Percentiles rank a stretch among this genome's conserved stretches.
Conservation (phyloP, 1,140 invertebrate genomes). For the Macrosteles quadrilineatus region DNA sequence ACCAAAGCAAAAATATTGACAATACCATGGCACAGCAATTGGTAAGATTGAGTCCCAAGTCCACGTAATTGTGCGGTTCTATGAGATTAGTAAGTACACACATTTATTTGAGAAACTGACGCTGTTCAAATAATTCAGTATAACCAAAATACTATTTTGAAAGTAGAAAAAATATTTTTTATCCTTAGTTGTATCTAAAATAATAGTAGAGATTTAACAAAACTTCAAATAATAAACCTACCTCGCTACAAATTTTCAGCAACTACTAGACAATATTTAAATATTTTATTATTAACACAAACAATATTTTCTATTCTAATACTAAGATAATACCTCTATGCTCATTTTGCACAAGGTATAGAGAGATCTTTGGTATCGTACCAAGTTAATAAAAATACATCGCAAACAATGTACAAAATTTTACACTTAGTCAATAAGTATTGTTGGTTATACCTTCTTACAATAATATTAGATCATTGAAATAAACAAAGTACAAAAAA, state of each 20-base stretch:
- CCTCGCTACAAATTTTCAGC: no score
- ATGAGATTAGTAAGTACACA: no score
- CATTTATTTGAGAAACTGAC: no score
- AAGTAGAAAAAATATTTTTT: no score
- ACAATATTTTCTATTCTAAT: slow-evolving; percentile 15
- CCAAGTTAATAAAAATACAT: slow-evolving; percentile 14
- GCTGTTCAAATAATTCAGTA: no score
- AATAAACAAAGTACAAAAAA: neutral
- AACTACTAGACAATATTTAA: no score
- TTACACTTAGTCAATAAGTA: neutral
- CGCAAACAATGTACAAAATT: neutral
- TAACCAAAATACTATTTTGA: no score
- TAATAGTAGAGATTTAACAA: no score
- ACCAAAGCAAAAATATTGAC: neutral
- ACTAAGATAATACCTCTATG: slow-evolving; percentile 7
- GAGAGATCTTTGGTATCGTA: slow-evolving; percentile 23
- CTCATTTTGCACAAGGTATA: neutral
- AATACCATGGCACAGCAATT: slow-evolving; percentile 11
- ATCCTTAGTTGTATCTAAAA: no score
- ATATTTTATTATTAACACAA: slow-evolving; percentile 9
- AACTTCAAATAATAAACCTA: no score
- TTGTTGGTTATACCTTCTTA: slow-evolving; percentile 16
- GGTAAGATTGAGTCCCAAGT: slow-evolving; percentile 9
- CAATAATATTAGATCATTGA: neutral
- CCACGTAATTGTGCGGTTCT: neutral